phyloP scores from a whole-genome alignment of 2,113 vertebrate genomes.

The Thymallus thymallus region DNA sequence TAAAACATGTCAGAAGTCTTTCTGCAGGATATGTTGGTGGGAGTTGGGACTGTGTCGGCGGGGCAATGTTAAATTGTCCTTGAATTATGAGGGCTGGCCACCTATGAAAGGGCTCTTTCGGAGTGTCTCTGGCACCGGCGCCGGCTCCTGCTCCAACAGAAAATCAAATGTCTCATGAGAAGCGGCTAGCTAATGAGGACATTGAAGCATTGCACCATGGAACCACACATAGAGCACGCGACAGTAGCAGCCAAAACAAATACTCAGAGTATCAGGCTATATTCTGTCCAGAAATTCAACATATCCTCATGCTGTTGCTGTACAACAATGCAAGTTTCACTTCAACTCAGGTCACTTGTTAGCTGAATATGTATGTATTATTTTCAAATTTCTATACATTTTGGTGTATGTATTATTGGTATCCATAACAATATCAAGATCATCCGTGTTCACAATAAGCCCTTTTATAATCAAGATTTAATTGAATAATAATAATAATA shows the following conservation, averaged over 20 bases:
- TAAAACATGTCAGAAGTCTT: neutral
- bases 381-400: too few relatives aligned
- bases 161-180: neutral
- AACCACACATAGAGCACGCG: neutral
- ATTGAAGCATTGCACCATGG: neutral
- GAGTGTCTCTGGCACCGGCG: constrained; percentile 4
- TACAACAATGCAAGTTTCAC: too few relatives aligned
- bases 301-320: neutral
- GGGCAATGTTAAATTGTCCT: constrained; percentile 39
- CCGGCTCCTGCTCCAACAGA: neutral
- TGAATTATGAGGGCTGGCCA: constrained; percentile 33
- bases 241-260: neutral
- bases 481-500: too few relatives aligned
- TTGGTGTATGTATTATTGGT: too few relatives aligned
- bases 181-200: constrained; percentile 19
- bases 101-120: constrained; percentile 27
- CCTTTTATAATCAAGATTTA: too few relatives aligned
- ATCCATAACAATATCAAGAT: neutral
- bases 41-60: constrained; percentile 10
- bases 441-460: neutral
- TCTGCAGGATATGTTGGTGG: neutral
- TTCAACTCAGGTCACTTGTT: too few relatives aligned
- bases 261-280: neutral
- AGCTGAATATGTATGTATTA: too few relatives aligned
- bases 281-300: neutral